phyloP scores from a whole-genome alignment of 1,140 invertebrate species.

The Apis dorsata region DNA sequence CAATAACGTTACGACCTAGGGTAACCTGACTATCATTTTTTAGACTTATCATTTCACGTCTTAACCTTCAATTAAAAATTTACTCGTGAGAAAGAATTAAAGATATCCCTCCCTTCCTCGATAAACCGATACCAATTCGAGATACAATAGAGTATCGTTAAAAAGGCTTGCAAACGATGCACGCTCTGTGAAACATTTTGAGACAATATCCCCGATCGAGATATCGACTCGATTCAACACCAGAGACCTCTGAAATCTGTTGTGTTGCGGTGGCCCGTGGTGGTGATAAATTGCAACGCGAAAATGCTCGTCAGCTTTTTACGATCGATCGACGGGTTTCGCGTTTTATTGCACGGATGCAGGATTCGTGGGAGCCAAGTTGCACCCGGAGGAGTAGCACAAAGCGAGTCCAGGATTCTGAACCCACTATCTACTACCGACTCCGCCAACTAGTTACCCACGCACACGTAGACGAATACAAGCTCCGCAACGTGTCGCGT shows the following conservation, averaged over 20 bases:
- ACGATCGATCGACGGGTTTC: constrained; percentile 39
- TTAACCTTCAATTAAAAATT: constrained; percentile 23
- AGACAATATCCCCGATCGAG: not conserved
- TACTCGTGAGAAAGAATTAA: not conserved
- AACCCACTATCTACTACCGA: constrained; percentile 45
- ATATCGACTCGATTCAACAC: constrained; percentile 24
- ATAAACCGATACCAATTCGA: not conserved
- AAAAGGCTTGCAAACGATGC: not conserved
- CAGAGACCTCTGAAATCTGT: too few species aligned
- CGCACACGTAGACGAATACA: not conserved
- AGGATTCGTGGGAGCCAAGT: not conserved
- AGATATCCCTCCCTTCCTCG: not conserved
- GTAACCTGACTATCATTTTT: not conserved
- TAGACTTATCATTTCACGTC: not conserved
- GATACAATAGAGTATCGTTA: not conserved
- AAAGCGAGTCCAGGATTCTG: constrained; percentile 42
- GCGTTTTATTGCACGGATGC: constrained; percentile 7
- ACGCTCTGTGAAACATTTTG: too few species aligned
- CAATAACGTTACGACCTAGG: not conserved
- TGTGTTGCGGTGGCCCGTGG: not conserved
- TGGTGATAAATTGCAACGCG: constrained; percentile 44
- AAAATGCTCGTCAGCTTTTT: constrained; percentile 37
- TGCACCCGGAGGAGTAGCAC: constrained; percentile 22
- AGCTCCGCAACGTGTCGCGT: not conserved
- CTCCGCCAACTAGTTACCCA: constrained; percentile 51